These are phyloP conservation scores for Pristis pectinata DNA, from an alignment of 2,797 vertebrate genomes.

Conservation along the genomic window DNA sequence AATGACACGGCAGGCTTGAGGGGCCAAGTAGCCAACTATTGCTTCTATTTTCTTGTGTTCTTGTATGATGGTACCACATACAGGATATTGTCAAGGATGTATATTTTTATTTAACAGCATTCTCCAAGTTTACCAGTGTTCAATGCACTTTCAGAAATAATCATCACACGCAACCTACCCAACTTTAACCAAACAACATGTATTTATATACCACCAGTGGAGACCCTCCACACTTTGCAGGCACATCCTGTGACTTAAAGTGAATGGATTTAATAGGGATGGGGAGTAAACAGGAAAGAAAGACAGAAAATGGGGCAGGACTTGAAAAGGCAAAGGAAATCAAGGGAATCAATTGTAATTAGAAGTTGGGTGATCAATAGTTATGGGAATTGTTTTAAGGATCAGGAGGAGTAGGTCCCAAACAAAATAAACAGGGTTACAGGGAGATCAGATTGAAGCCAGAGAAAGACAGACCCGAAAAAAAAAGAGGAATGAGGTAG, in stretches of 20 bases:
- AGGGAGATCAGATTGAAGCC: neutral
- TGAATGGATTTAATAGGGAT: neutral
- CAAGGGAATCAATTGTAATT: neutral
- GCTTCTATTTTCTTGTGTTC: too few species aligned
- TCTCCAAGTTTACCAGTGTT: neutral
- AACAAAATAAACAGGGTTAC: neutral
- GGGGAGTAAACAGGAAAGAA: neutral
- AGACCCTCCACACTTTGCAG: neutral
- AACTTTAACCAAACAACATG: neutral
- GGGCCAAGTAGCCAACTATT: too few species aligned
- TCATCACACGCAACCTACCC: neutral
- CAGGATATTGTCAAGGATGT: neutral
- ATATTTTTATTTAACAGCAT: neutral
- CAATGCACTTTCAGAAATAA: neutral
- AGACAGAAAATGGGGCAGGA: neutral
- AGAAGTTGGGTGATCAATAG: neutral
- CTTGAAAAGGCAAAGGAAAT: neutral
- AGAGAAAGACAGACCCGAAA: neutral
- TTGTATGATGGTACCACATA: too few species aligned
- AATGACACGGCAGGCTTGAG: too few species aligned
- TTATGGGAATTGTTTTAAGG: neutral
- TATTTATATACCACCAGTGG: neutral
- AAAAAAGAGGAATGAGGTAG: neutral
- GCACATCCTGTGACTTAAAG: neutral
- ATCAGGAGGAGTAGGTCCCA: neutral